A percentile compares a stretch with the other conserved stretches of the same genome.
These are phyloP conservation scores for Salvator merianae DNA, from an alignment of 2,113 vertebrate genomes.

Conservation along the genomic window DNA sequence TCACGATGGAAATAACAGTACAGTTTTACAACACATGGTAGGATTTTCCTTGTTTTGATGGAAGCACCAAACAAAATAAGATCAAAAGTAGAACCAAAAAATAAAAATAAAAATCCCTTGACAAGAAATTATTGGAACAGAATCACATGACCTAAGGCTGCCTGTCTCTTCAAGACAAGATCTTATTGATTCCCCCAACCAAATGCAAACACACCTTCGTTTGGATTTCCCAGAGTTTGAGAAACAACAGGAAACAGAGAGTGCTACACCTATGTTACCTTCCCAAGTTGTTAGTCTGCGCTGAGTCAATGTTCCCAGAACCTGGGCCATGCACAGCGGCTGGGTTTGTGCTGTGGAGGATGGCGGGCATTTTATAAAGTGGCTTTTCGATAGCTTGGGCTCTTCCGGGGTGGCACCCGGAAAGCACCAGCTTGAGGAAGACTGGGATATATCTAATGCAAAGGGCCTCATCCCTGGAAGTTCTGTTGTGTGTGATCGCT, in stretches of 20 bases:
- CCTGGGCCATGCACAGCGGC: too few relatives aligned
- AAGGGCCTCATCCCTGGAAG: background rate
- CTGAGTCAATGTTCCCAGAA: background rate
- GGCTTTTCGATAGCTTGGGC: background rate
- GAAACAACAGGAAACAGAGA: background rate
- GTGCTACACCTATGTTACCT: background rate
- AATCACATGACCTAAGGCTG: conserved; percentile 76
- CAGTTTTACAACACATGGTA: conserved; percentile 68
- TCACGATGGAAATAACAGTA: conserved; percentile 76
- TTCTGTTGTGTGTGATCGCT: background rate
- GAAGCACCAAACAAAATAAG: conserved; percentile 48
- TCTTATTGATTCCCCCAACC: conserved; percentile 18
- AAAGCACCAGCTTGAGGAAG: background rate
- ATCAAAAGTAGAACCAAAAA: too few relatives aligned
- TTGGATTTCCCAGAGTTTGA: conserved; percentile 39
- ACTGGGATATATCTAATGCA: background rate
- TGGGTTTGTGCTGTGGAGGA: too few relatives aligned
- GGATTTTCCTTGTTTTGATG: conserved; percentile 45
- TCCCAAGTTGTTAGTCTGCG: background rate
- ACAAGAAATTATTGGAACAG: conserved; percentile 52
- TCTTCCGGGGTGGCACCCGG: background rate
- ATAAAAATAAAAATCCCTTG: conserved; percentile 43
- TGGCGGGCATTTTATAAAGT: too few relatives aligned
- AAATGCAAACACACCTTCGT: conserved; percentile 15
- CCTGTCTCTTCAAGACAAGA: background rate